Base-by-base conservation (phyloP, 2,888 invertebrate genomes). In the Listrodromus nycthemerus region DNA sequence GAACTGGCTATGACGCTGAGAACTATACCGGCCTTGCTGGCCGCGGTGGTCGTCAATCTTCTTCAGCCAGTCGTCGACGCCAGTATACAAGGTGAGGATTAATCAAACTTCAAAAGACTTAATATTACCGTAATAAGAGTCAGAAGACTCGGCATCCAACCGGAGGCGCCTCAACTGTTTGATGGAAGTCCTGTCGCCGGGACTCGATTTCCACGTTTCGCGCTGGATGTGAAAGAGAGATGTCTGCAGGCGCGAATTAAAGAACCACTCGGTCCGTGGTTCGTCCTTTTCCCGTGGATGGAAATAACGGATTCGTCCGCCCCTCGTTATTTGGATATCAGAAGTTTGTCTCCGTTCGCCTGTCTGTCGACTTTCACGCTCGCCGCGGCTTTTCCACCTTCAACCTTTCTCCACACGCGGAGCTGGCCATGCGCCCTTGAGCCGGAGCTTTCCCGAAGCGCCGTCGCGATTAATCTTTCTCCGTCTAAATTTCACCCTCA, bases 11-110 rank as follows among this genome's bases (percentile, higher is more conserved):
- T 91, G 92, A 93, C 90, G 92, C 88, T 92, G 88, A 89, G 89
- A 89, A 91, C 89, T 90, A 86, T 90, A 79, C 88, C 90, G 92
- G 92, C 92, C 92, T 86, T 91, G 87, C 87, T 92, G 93, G 93
- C 93, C 92, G 90, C 89, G 86, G 88, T 92, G 86, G 89, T 92
- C 88, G 89, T 93, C 86, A 90, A 92, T 85, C 89, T 92, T 80
- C 87, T 91, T 85, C 91, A 81, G 71, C 75, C 81, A 27, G 48
- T 66, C 65, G 79, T 84, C 21, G 71, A 82, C 71, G 84, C 84
- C 33, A 81, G 73, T 71, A 84, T 84, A 71, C 84, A 74, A 71
- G 81, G 84, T 84, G 10, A 84, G 78, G 67, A 58, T n/a, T 41
- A 10, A 37, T 65, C 33, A n/a, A 65, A 37, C 37, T 65, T 58